A percentile compares a stretch with the other conserved stretches of the same genome.
Conservation (phyloP, 23 tunicate species). For the Clavelina lepadiformis region DNA sequence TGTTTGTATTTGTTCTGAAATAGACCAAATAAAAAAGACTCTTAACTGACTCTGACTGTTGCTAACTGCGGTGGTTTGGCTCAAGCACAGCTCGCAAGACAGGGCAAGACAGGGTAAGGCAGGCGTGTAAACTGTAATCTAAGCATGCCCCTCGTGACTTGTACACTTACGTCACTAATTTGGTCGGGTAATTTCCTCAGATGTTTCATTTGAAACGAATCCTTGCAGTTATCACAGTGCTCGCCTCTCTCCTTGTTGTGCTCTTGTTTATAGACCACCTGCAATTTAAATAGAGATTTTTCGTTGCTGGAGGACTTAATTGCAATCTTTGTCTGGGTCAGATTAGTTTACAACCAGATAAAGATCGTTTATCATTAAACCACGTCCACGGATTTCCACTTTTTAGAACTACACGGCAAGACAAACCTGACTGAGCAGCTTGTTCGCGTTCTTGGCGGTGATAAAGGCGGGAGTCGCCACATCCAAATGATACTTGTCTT, state of each 20-base stretch:
- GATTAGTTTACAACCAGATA: background rate
- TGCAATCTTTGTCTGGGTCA: background rate
- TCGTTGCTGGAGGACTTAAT: background rate
- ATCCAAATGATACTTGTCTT: constrained; percentile 80
- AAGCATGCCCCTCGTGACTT: no score
- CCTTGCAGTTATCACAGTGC: constrained; percentile 38
- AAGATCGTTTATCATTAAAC: background rate
- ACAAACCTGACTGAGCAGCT: constrained; percentile 60
- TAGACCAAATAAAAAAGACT: no score
- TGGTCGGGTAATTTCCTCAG: constrained; percentile 53
- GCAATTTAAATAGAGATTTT: constrained; percentile 5
- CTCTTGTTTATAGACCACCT: constrained; percentile 40
- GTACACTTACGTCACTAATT: constrained; percentile 64
- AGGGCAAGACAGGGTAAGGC: no score
- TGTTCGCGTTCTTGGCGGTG: constrained; percentile 51
- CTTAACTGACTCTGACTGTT: no score
- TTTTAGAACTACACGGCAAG: background rate
- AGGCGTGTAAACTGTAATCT: no score
- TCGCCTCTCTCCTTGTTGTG: constrained; percentile 48
- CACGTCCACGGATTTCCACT: background rate
- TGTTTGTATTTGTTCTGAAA: constrained; percentile 73
- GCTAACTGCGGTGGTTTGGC: no score
- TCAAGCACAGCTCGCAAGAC: no score
- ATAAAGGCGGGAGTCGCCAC: constrained; percentile 47
- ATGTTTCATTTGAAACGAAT: constrained; percentile 76